Percentiles rank a stretch among this genome's conserved stretches.
Evolutionary conservation across 2,113 vertebrate species (phyloP).

Genomic region (Tychaedon coryphoeus): DNA sequence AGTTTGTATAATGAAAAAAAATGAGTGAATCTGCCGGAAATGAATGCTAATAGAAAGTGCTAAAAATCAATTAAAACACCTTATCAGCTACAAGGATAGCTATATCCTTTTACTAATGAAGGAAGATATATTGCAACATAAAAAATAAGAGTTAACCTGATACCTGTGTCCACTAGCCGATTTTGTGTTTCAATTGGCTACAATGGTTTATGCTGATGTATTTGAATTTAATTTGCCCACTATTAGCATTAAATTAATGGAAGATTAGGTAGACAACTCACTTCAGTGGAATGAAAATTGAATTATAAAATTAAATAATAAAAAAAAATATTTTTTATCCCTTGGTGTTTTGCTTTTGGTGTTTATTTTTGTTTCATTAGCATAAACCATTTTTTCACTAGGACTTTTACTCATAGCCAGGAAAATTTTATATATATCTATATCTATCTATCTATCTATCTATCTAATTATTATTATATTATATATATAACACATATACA

Average conservation of each 20-base stretch:
- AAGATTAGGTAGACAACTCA: not conserved
- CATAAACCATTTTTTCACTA: not conserved
- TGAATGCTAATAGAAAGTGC: not conserved
- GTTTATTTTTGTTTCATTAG: not conserved
- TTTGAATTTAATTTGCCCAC: not conserved
- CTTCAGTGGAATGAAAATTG: not conserved
- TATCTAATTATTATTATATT: too few species aligned
- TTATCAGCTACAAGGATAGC: not conserved
- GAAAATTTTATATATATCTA: not conserved
- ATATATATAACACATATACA: not conserved
- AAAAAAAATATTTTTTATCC: not conserved
- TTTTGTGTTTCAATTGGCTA: not conserved
- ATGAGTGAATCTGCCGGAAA: constrained; percentile 10
- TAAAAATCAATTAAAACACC: not conserved
- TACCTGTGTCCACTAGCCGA: not conserved
- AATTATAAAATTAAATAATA: not conserved
- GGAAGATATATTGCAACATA: not conserved
- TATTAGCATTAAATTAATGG: not conserved
- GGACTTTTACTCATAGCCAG: not conserved
- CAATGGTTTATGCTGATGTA: not conserved
- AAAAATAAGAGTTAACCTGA: not conserved
- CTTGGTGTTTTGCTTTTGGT: not conserved
- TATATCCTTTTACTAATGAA: not conserved
- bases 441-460: too few species aligned
- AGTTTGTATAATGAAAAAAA: constrained; percentile 37